These are phyloP conservation scores for Drosophila rubida DNA, from an alignment of 2,888 invertebrate genomes.

Conservation along the genomic window DNA sequence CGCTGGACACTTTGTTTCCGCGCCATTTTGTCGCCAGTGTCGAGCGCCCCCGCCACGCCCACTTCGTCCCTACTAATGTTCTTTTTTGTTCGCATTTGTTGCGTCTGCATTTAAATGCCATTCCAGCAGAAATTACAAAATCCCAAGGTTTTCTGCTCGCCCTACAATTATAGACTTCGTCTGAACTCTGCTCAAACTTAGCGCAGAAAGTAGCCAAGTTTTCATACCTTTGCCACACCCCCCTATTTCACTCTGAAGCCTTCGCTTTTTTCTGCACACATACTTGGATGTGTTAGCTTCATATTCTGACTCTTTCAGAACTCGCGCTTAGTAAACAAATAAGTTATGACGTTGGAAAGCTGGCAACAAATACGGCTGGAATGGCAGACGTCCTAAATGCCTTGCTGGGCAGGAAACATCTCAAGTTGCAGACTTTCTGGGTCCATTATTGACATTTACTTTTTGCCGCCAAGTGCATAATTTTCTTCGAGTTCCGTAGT, in stretches of 20 bases:
- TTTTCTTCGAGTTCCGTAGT: not conserved
- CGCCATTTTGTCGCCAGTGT: conserved; percentile 50
- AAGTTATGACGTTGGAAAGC: not conserved
- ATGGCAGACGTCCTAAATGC: not conserved
- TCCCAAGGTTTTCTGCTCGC: not conserved
- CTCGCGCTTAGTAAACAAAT: not conserved
- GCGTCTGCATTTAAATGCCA: conserved; percentile 40
- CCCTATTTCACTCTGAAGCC: not conserved
- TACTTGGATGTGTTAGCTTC: not conserved
- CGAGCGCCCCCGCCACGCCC: not conserved
- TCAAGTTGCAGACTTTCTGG: not conserved
- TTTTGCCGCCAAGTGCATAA: not conserved
- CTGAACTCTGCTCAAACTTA: not conserved
- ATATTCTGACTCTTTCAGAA: not conserved
- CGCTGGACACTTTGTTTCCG: conserved; percentile 43
- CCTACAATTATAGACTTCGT: not conserved
- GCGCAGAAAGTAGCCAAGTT: not conserved
- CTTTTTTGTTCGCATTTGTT: conserved; percentile 32
- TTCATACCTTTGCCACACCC: not conserved
- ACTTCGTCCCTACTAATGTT: conserved; percentile 18
- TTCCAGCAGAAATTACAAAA: conserved; percentile 18
- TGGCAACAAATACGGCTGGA: not conserved
- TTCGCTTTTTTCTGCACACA: not conserved
- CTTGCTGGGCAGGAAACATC: not conserved
- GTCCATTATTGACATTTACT: not conserved